Evolutionary conservation across 2,888 invertebrate species (phyloP).

Genomic region (Prosapia bicincta): DNA sequence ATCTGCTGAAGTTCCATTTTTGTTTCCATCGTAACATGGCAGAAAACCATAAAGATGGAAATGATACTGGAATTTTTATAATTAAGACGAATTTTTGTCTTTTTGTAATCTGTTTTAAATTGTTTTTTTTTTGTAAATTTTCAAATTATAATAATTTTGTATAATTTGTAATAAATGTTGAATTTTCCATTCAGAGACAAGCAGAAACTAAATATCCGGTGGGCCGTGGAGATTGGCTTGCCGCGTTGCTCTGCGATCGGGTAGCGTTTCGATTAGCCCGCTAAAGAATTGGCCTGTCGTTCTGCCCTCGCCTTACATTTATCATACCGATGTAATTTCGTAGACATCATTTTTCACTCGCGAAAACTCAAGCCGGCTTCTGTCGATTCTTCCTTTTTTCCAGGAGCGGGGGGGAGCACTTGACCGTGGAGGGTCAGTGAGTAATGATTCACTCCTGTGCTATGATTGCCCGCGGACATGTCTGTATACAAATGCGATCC

Average conservation of each 20-base stretch:
- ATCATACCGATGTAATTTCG: slow-evolving; percentile 39
- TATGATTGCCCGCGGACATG: not conserved
- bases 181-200: too few relatives aligned
- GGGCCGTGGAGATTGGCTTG: not conserved
- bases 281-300: not conserved
- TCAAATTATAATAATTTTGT: too few relatives aligned
- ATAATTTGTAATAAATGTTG: too few relatives aligned
- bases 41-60: too few relatives aligned
- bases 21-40: too few relatives aligned
- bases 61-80: too few relatives aligned
- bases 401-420: not conserved
- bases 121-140: too few relatives aligned
- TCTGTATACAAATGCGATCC: not conserved
- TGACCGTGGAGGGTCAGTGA: not conserved
- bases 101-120: too few relatives aligned
- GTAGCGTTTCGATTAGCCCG: not conserved
- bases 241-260: not conserved
- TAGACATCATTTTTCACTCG: slow-evolving; percentile 40
- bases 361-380: slow-evolving; percentile 7
- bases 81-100: too few relatives aligned
- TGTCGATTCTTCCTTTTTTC: slow-evolving; percentile 11
- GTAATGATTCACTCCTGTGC: not conserved
- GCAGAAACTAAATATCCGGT: too few relatives aligned
- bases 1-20: too few relatives aligned
- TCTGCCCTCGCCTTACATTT: slow-evolving; percentile 29